Evolutionary conservation across 2,113 vertebrate species (phyloP), one percentile per base, ranked within the genome.

Genomic region (Poeciliopsis turrubarensis): DNA sequence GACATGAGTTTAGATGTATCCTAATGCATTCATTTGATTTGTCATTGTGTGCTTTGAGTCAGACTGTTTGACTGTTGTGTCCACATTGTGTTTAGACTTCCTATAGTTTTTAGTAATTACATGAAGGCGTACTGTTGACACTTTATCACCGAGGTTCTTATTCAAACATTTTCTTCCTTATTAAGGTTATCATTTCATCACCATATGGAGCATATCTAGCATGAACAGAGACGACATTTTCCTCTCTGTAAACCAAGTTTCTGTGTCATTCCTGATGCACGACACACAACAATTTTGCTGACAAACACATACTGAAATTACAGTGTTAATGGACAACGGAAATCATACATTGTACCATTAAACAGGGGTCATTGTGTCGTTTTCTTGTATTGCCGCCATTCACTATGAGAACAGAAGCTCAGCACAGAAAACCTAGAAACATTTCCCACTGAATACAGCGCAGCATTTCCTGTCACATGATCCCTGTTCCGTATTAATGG

Each of bases 401-500:
- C 69, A 65, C 68, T 71, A 74, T 68, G 27, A 72, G 67, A 79
- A 39, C 68, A 77, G 22, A n/a, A 68, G 34, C 30, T 73, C 65
- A 70, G 44, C 27, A 10, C 26, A 72, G 51, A 30, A 85, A 77
- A 73, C 74, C 47, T 29, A 39, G 57, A 37, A 70, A 54, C 65
- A 71, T 73, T 41, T 60, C 29, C n/a, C 41, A 69, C 27, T 69
- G 71, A 32, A 61, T 31, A 39, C 30, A 60, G 70, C 17, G 44
- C 31, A 30, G 37, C 70, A 65, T 64, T 5, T 72, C 64, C 17
- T 72, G 66, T 44, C 19, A 32, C 11, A 15, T 30, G 60, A 77
- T 76, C 65, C 70, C 62, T 17, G 25, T 13, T 37, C 31, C 61
- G 68, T 83, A 82, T 79, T 41, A 72, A 89, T 83, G 74, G 60